Conservation (phyloP, 2,888 invertebrate genomes). For the Alloplasta piceator region DNA sequence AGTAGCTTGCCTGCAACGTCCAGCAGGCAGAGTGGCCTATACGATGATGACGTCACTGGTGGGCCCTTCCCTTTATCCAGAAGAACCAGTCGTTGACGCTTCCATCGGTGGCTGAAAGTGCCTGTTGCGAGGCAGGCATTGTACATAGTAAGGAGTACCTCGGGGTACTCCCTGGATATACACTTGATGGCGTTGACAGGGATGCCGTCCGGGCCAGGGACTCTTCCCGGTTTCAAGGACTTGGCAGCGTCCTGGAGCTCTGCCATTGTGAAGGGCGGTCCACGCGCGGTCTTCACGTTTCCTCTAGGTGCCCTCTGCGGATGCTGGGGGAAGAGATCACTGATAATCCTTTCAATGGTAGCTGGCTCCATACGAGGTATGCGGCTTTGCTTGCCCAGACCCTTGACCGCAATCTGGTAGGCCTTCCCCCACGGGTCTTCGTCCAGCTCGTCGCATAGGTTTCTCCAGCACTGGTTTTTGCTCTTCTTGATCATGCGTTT, state of each 20-base stretch:
- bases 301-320: constrained; percentile 8
- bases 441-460: constrained; percentile 30
- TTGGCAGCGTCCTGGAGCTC: constrained; percentile 16
- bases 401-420: constrained; percentile 33
- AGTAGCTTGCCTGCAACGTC: constrained; percentile 52
- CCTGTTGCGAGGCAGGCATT: constrained; percentile 48
- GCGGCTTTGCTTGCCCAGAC: constrained; percentile 19
- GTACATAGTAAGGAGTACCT: constrained; percentile 36
- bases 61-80: constrained; percentile 63
- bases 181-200: constrained; percentile 39
- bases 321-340: constrained; percentile 34
- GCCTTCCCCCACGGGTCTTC: constrained; percentile 30
- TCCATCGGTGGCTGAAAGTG: constrained; percentile 44
- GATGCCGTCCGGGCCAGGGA: constrained; percentile 57
- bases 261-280: constrained; percentile 22
- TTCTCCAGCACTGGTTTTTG: constrained; percentile 17
- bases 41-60: constrained; percentile 42
- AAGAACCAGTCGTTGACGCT: constrained; percentile 52
- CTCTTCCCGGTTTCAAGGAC: constrained; percentile 35
- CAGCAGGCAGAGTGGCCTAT: constrained; percentile 57
- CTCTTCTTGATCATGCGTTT: constrained; percentile 30
- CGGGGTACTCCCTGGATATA: constrained; percentile 35
- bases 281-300: background rate
- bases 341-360: constrained; percentile 23
- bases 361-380: constrained; percentile 31